phyloP scores from a whole-genome alignment of 2,113 vertebrate species.

The Acrocephalus kingi region DNA sequence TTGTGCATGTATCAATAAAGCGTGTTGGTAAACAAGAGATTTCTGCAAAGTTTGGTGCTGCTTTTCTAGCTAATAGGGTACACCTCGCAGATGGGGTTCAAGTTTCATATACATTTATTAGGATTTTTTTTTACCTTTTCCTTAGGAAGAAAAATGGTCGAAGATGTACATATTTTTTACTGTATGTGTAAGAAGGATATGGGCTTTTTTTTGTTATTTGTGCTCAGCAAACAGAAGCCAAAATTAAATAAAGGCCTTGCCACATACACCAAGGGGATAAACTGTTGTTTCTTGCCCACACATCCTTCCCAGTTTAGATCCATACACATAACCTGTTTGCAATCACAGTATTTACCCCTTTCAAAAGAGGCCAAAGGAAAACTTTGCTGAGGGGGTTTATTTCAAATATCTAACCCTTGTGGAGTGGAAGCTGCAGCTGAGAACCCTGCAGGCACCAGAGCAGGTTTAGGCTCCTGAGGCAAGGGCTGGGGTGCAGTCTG shows the following conservation, averaged over 20 bases:
- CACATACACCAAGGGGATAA: neutral
- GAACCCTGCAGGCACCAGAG: rapidly evolving
- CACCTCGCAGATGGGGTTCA: neutral
- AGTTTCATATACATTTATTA: neutral
- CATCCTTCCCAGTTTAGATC: neutral
- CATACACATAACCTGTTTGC: rapidly evolving
- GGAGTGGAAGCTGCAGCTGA: neutral
- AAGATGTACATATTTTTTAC: neutral
- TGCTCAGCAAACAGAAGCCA: neutral
- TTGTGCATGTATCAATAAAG: neutral
- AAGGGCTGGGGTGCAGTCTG: neutral
- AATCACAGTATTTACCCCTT: neutral
- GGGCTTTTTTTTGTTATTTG: rapidly evolving
- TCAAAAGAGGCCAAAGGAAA: neutral
- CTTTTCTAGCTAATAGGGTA: neutral
- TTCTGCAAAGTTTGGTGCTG: neutral
- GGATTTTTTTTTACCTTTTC: neutral
- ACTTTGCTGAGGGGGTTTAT: neutral
- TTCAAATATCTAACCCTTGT: neutral
- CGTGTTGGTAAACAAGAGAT: neutral
- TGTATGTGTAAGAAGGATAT: neutral
- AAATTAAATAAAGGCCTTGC: neutral
- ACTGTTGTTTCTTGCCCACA: neutral
- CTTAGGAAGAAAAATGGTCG: neutral
- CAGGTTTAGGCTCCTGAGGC: rapidly evolving